Conservation (phyloP, 1,140 invertebrate genomes). For the Drosophila kikkawai region DNA sequence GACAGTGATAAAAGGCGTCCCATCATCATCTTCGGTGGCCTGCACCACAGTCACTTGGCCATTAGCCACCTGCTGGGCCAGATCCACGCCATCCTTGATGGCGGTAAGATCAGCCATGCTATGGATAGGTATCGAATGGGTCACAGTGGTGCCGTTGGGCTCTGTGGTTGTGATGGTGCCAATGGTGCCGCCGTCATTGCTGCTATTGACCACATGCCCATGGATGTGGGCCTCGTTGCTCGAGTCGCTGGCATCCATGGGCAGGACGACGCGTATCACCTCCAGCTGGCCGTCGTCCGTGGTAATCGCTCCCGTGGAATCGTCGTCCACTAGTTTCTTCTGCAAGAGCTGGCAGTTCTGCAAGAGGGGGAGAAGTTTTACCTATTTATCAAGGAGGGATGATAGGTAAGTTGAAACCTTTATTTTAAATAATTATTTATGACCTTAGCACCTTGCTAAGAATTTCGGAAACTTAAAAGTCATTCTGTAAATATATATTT, state of each 20-base stretch:
- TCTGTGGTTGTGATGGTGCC: slow-evolving; percentile 44
- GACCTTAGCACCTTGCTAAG: neutral
- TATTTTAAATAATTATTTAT: slow-evolving; percentile 5
- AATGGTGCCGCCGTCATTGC: slow-evolving; percentile 49
- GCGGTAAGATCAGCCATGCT: slow-evolving; percentile 62
- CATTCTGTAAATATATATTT: neutral
- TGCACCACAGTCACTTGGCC: slow-evolving; percentile 81
- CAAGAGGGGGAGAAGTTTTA: slow-evolving; percentile 36
- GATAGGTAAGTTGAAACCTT: slow-evolving; percentile 8
- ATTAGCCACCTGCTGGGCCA: slow-evolving; percentile 77
- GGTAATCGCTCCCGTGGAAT: slow-evolving; percentile 34
- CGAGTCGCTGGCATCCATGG: slow-evolving; percentile 82
- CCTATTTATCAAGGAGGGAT: slow-evolving; percentile 31
- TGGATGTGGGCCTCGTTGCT: slow-evolving; percentile 71
- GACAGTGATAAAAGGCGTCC: slow-evolving; percentile 78
- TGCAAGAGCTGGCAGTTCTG: slow-evolving; percentile 74
- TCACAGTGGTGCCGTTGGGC: slow-evolving; percentile 39
- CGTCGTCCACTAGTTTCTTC: slow-evolving; percentile 59
- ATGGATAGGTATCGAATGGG: slow-evolving; percentile 58
- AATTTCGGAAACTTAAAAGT: neutral
- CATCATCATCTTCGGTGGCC: slow-evolving; percentile 67
- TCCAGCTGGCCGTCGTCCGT: slow-evolving; percentile 55
- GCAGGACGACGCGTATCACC: slow-evolving; percentile 79
- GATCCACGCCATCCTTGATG: slow-evolving; percentile 68
- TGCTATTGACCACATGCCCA: slow-evolving; percentile 61